Percentiles rank a stretch among this genome's conserved stretches.
Evolutionary conservation across 2,113 vertebrate species (phyloP).

Genomic region (Sylvilagus bachmani): DNA sequence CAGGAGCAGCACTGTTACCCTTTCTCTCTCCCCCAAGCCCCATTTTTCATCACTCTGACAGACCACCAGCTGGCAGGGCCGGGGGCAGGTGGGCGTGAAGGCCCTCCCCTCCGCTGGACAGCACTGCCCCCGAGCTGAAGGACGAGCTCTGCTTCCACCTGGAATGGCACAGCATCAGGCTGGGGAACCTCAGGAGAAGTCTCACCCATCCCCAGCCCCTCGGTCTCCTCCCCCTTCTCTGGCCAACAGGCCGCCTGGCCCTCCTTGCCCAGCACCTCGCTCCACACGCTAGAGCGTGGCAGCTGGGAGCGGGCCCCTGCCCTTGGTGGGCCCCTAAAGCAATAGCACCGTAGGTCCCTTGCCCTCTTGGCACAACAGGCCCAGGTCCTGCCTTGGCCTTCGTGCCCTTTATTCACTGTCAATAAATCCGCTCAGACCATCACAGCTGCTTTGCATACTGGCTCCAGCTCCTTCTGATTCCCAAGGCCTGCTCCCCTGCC

Average conservation of each 20-base stretch:
- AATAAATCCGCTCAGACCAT: slow-evolving; percentile 87
- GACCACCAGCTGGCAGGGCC: slow-evolving; percentile 66
- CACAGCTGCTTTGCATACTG: slow-evolving; percentile 87
- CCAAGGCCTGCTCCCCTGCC: not conserved
- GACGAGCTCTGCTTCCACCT: slow-evolving; percentile 58
- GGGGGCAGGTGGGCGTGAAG: slow-evolving; percentile 49
- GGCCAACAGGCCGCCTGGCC: slow-evolving; percentile 66
- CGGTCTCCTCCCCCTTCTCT: slow-evolving; percentile 49
- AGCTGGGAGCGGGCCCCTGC: slow-evolving; percentile 74
- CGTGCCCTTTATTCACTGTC: slow-evolving; percentile 84
- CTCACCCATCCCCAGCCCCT: not conserved
- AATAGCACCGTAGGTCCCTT: slow-evolving; percentile 79
- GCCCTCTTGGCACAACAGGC: slow-evolving; percentile 74
- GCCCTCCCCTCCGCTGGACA: slow-evolving; percentile 60
- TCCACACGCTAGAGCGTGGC: slow-evolving; percentile 64
- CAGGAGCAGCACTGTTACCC: slow-evolving; percentile 55
- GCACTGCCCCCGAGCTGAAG: slow-evolving; percentile 56
- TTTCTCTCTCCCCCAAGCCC: slow-evolving; percentile 73
- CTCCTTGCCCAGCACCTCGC: slow-evolving; percentile 52
- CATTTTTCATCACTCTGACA: slow-evolving; percentile 62
- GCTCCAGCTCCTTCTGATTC: slow-evolving; percentile 76
- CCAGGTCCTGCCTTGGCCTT: slow-evolving; percentile 51
- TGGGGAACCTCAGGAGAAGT: slow-evolving; percentile 47
- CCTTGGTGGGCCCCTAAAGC: slow-evolving; percentile 75
- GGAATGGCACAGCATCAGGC: slow-evolving; percentile 60